Evolutionary conservation across 1,140 invertebrate species (phyloP).

Genomic region (Oncopodura yosiiana): DNA sequence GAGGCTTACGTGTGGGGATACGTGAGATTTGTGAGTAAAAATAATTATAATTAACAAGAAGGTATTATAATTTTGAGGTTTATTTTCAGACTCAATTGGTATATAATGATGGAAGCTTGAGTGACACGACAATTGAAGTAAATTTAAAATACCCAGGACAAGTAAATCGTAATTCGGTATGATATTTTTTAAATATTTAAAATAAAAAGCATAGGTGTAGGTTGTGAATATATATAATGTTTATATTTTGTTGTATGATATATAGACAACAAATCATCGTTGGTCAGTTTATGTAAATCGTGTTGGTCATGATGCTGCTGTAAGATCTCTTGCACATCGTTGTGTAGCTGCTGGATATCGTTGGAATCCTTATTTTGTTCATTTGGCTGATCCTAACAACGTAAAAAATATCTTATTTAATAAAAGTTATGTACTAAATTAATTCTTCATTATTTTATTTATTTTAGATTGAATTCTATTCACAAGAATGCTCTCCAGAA

Average conservation of each 20-base stretch:
- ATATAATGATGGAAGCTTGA: conserved; percentile 71
- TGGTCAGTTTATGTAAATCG: conserved; percentile 91
- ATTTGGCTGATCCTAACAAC: conserved; percentile 76
- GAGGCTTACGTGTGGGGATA: conserved; percentile 75
- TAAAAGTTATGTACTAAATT: neutral
- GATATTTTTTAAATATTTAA: too few relatives aligned
- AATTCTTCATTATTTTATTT: conserved; percentile 1
- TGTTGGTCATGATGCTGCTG: conserved; percentile 81
- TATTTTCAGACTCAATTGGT: conserved; percentile 63
- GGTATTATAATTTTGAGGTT: neutral
- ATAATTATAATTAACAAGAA: conserved; percentile 14
- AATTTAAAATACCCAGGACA: conserved; percentile 74
- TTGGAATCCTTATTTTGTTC: conserved; percentile 89
- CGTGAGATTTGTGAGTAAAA: conserved; percentile 60
- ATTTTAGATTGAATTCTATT: conserved; percentile 65
- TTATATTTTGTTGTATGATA: conserved; percentile 34
- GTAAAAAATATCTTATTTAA: conserved; percentile 46
- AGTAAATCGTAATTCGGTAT: conserved; percentile 66
- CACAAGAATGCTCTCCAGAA: conserved; percentile 70
- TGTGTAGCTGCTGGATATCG: conserved; percentile 82
- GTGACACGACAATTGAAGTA: conserved; percentile 80
- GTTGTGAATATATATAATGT: neutral
- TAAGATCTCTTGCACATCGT: conserved; percentile 62
- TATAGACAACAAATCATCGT: conserved; percentile 69
- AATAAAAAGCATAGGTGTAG: neutral